Conservation (phyloP, 2,888 invertebrate genomes). For the Thera obeliscata region DNA sequence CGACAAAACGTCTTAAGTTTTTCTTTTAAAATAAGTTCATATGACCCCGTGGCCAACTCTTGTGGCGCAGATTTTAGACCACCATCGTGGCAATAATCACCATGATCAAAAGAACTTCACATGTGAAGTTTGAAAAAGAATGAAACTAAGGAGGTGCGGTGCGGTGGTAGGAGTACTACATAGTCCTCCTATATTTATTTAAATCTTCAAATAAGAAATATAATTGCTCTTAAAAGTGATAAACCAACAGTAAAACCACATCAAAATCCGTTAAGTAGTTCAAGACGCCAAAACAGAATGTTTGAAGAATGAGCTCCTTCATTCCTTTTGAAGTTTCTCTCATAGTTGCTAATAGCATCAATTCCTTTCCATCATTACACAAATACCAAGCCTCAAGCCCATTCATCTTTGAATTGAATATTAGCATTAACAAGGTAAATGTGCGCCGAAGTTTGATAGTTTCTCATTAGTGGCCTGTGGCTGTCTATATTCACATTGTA, state of each 20-base stretch:
- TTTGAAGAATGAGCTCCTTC: not conserved
- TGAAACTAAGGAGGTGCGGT: too few species aligned
- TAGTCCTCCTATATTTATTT: too few species aligned
- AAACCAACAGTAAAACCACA: not conserved
- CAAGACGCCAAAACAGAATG: not conserved
- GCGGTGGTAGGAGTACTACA: too few species aligned
- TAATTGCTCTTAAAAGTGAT: too few species aligned
- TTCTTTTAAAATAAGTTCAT: too few species aligned
- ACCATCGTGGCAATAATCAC: too few species aligned
- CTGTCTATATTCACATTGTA: slow-evolving; percentile 49
- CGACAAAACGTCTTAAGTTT: slow-evolving; percentile 12
- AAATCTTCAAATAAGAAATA: too few species aligned
- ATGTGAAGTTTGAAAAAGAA: too few species aligned
- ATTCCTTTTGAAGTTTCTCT: slow-evolving; percentile 3
- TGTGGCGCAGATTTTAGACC: too few species aligned
- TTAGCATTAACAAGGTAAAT: slow-evolving; percentile 77
- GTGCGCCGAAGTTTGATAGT: slow-evolving; percentile 75
- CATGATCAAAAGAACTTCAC: too few species aligned
- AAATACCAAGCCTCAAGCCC: slow-evolving; percentile 26
- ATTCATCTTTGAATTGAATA: slow-evolving; percentile 67
- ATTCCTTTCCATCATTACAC: slow-evolving; percentile 19
- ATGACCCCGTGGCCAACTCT: too few species aligned
- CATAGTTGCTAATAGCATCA: slow-evolving; percentile 18
- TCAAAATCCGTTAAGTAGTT: not conserved
- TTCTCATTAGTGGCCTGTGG: slow-evolving; percentile 67